Base-by-base conservation (phyloP, 2,113 vertebrate genomes). In the Microtus oregoni region DNA sequence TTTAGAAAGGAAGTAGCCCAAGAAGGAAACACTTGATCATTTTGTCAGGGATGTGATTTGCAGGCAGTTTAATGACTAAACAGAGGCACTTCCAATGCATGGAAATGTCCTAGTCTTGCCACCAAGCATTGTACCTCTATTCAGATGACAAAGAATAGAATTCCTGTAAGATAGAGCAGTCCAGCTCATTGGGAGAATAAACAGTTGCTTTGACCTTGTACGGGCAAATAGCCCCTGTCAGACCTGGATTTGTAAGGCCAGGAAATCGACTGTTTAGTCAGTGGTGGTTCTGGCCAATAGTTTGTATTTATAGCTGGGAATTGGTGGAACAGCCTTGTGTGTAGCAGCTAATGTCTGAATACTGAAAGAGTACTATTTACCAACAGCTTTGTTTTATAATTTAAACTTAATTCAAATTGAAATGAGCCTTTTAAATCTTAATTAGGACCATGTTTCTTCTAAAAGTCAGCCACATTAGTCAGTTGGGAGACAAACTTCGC, bases 181-280 rank as follows among this genome's bases (percentile, higher is more conserved):
- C 61, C 30, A 96, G 97, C 96, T 98, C 89, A 79, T 97, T 97
- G 97, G 91, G 81, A 65, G 97, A 97, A 97, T 95, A 94, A 98
- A 98, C 81, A 98, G 97, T 98, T 97, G 79, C 73, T 96, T 98
- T 98, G 98, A 98, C 98, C 97, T 98, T 98, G 98, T 98, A 94
- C 97, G 44, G 82, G 98, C 92, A 98, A 97, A 92, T 76, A 91
- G 95, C 87, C 95, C 58, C 95, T 97, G 96, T 92, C 97, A 97
- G 90, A 76, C 58, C 95, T 96, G 91, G 95, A 98, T 98, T 79
- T 35, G 63, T 28, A 35, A 92, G 94, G 35, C 98, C 98, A 98
- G 98, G 98, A 98, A 97, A 97, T 98, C 94, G 92, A 98, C 98
- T 97, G 97, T 98, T 98, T 97, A 79, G 85, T 92, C 89, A 77